These are phyloP conservation scores for Enteromius anoplus DNA, from an alignment of 2,797 vertebrate genomes.

Conservation along the genomic window DNA sequence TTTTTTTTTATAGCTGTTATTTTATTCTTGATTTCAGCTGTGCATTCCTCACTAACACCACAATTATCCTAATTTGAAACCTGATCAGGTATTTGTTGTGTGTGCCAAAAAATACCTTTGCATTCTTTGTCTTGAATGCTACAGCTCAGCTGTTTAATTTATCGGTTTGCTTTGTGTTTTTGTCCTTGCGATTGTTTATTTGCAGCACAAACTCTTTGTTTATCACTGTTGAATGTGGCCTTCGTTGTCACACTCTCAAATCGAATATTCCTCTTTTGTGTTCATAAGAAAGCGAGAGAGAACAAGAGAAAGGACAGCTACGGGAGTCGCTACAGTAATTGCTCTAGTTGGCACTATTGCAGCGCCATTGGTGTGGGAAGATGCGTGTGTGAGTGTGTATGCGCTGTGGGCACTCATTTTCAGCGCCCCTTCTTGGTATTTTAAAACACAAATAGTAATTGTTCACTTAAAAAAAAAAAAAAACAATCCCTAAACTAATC, in stretches of 20 bases:
- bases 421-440: neutral
- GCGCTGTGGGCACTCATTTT: slow-evolving; percentile 19
- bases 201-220: slow-evolving; percentile 67
- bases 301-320: slow-evolving; percentile 63
- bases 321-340: slow-evolving; percentile 74
- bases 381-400: slow-evolving; percentile 60
- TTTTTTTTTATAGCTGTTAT: neutral
- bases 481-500: neutral
- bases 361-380: slow-evolving; percentile 77
- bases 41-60: slow-evolving; percentile 11
- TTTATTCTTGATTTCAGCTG: slow-evolving; percentile 25
- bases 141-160: slow-evolving; percentile 46
- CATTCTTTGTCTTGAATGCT: slow-evolving; percentile 7
- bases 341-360: slow-evolving; percentile 79
- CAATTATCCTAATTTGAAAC: slow-evolving; percentile 27
- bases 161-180: slow-evolving; percentile 39
- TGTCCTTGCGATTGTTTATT: slow-evolving; percentile 54
- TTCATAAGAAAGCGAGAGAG: slow-evolving; percentile 34
- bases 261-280: slow-evolving; percentile 78
- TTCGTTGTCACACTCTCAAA: slow-evolving; percentile 78
- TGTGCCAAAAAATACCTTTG: slow-evolving; percentile 16
- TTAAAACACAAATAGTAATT: slow-evolving; percentile 5
- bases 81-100: slow-evolving; percentile 16
- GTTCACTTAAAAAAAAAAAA: neutral
- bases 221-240: slow-evolving; percentile 78